Base-by-base conservation (phyloP, 2,797 vertebrate genomes). In the Pachyuromys duprasi region DNA sequence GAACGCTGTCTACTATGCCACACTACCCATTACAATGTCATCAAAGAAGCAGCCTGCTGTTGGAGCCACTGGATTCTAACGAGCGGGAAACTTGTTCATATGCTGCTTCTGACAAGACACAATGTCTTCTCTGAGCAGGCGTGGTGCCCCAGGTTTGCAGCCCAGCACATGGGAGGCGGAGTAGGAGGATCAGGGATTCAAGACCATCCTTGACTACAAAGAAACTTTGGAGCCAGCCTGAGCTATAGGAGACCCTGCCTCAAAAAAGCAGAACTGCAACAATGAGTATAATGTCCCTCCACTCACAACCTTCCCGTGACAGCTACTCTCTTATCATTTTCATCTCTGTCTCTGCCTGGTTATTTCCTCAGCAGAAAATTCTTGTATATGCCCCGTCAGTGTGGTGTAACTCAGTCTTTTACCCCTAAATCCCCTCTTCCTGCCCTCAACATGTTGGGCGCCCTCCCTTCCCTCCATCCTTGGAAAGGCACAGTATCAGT, bases 401-500 rank as follows among this genome's bases (percentile, higher is more conserved):
- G 63, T 36, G 28, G n/a, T 74, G 28, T 8, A 70, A 67, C 26
- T 89, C 42, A 13, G 63, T 90, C 55, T 1, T 39, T 39, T 24
- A 3, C 36, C 1, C 76, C 33, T 15, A 84, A 86, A 31, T 39
- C 31, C 33, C 20, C n/a, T 53, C 26, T 81, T 78, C 57, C 63
- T 39, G 18, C 53, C 17, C 26, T 95, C 33, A 33, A 14, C 14
- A 42, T 3, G 17, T 20, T 53, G 60, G 93, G 8, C 86, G 42
- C 62, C 45, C 39, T 49, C 69, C 33, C 62, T 86, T 69, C 11
- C 53, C 28, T 70, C 36, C 7, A 72, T 80, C 49, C 49, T 75
- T 45, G 42, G 90, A 42, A 96, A 79, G 95, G 86, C 31, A 95
- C 15, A 39, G 83, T 82, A 49, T 72, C 63, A 8, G n/a, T 89